Evolutionary conservation across 1,140 invertebrate genomes (phyloP).

Genomic region (Pseudachorutes palmiensis): DNA sequence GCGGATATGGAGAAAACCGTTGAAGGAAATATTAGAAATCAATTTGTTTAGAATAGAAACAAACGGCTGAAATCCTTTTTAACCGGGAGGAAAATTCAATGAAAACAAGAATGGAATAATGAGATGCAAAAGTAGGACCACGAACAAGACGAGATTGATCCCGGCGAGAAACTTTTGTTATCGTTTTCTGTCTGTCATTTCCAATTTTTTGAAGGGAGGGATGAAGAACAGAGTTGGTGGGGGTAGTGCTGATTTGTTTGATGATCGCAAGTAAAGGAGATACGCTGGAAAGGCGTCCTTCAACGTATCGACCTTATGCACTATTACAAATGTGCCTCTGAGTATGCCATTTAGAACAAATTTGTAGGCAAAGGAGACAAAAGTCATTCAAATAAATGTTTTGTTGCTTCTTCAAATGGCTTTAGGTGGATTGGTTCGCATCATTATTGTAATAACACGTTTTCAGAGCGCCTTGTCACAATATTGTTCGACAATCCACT

Average conservation of each 20-base stretch:
- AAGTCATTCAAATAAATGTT: not conserved
- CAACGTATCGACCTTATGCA: no score
- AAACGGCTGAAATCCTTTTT: not conserved
- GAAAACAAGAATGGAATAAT: not conserved
- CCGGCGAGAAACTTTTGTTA: no score
- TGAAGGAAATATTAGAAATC: not conserved
- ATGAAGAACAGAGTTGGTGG: not conserved
- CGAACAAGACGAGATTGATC: no score
- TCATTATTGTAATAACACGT: not conserved
- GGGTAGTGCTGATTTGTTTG: not conserved
- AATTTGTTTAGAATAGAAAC: not conserved
- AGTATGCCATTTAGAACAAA: not conserved
- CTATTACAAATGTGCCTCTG: no score
- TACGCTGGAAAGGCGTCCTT: not conserved
- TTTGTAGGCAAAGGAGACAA: not conserved
- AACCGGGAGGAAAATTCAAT: not conserved
- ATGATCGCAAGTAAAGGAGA: not conserved
- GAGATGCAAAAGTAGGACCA: no score
- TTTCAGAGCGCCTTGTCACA: not conserved
- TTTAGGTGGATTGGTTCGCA: not conserved
- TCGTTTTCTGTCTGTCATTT: no score
- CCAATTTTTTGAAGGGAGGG: no score
- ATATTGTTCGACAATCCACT: not conserved
- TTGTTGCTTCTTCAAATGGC: not conserved
- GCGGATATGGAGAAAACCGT: not conserved